A percentile compares a stretch with the other conserved stretches of the same genome.
These are phyloP conservation scores for Cettia cetti DNA, from an alignment of 2,113 vertebrate species.

Conservation along the genomic window DNA sequence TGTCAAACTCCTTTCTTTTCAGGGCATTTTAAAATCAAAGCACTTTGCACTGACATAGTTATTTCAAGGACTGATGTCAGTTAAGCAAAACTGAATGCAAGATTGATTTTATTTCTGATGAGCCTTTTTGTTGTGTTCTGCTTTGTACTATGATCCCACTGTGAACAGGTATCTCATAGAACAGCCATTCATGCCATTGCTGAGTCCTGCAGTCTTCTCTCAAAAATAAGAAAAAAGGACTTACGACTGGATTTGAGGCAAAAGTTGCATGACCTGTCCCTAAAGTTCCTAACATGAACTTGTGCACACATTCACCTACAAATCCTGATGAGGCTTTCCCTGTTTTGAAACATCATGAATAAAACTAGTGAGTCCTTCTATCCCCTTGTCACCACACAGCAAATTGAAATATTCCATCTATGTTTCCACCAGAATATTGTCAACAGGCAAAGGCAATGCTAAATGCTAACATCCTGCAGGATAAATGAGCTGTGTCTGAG, in stretches of 20 bases:
- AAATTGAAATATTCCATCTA: rapidly evolving
- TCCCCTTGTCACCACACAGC: background rate
- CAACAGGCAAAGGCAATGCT: background rate
- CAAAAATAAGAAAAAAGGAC: background rate
- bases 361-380: background rate
- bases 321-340: background rate
- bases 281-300: background rate
- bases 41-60: background rate
- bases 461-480: background rate
- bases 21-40: background rate
- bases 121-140: background rate
- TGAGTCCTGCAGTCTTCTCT: background rate
- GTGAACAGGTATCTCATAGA: background rate
- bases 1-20: background rate
- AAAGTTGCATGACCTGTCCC: background rate
- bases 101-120: background rate
- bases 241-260: background rate
- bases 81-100: background rate
- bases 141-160: background rate
- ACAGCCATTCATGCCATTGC: background rate
- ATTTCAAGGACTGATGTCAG: background rate
- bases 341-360: background rate
- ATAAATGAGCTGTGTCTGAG: rapidly evolving
- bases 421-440: background rate
- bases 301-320: background rate